A percentile compares a stretch with the other conserved stretches of the same genome.
These are phyloP conservation scores for Scaptomyza cyrtandrae DNA, from an alignment of 2,888 invertebrate genomes.

Conservation along the genomic window DNA sequence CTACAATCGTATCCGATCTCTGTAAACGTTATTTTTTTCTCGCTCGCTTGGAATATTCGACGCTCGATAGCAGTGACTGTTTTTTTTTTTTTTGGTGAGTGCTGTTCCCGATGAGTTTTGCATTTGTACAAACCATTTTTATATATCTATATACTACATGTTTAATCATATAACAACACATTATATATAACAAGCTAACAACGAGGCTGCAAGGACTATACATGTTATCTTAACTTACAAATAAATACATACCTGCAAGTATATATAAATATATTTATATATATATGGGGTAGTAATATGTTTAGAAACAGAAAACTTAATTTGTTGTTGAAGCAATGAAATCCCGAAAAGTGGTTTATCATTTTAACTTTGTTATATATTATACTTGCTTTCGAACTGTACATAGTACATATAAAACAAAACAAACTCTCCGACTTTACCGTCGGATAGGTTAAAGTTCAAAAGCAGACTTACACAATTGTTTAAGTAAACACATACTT, in stretches of 20 bases:
- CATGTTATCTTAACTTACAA: background rate
- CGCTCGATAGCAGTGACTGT: conserved; percentile 11
- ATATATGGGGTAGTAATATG: no score
- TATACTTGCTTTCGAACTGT: no score
- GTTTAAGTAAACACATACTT: no score
- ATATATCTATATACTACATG: conserved; percentile 13
- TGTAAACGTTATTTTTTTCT: conserved; percentile 3
- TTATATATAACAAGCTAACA: conserved; percentile 18
- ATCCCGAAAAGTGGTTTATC: no score
- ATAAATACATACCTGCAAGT: background rate
- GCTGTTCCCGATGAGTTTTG: conserved; percentile 29
- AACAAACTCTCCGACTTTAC: no score
- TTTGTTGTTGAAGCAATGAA: background rate
- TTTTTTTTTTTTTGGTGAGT: conserved; percentile 67
- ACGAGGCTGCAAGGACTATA: conserved; percentile 45
- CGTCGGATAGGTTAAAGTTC: no score
- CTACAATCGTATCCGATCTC: conserved; percentile 17
- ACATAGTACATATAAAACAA: no score
- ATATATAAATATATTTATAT: background rate
- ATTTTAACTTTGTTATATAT: no score
- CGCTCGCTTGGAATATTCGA: conserved; percentile 46
- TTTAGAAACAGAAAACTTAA: background rate
- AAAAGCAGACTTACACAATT: no score
- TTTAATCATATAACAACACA: conserved; percentile 8
- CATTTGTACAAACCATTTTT: conserved; percentile 8